These are phyloP conservation scores for Heterodera filipjevi DNA, from an alignment of 2,888 invertebrate species.

Conservation along the genomic window DNA sequence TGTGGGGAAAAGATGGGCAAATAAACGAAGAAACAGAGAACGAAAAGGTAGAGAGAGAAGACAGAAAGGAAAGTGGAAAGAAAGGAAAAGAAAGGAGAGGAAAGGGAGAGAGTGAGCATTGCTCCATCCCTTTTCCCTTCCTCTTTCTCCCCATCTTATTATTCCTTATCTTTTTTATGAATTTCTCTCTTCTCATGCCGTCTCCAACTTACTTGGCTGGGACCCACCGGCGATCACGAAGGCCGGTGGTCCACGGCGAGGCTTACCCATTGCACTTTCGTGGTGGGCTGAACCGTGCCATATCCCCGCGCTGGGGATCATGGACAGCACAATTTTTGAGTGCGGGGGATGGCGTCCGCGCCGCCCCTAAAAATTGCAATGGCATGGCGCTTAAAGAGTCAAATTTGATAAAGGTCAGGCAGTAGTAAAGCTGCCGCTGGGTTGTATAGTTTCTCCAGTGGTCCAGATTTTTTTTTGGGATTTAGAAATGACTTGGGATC, in stretches of 20 bases:
- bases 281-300: slow-evolving; percentile 8
- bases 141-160: neutral
- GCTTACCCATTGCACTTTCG: slow-evolving; percentile 5
- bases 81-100: neutral
- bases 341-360: slow-evolving; percentile 10
- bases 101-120: neutral
- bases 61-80: neutral
- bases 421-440: too few species aligned
- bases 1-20: too few species aligned
- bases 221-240: neutral
- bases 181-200: neutral
- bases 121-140: neutral
- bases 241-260: slow-evolving; percentile 9
- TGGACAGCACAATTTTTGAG: slow-evolving; percentile 12
- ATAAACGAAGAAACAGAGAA: neutral
- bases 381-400: too few species aligned
- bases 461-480: too few species aligned
- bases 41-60: neutral
- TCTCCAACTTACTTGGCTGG: neutral
- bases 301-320: slow-evolving; percentile 2
- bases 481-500: too few species aligned
- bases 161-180: neutral
- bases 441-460: too few species aligned
- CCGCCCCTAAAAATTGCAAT: slow-evolving; percentile 2
- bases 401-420: too few species aligned